These are phyloP conservation scores for Drosophila seclusa DNA, from an alignment of 2,888 invertebrate genomes.

Conservation along the genomic window DNA sequence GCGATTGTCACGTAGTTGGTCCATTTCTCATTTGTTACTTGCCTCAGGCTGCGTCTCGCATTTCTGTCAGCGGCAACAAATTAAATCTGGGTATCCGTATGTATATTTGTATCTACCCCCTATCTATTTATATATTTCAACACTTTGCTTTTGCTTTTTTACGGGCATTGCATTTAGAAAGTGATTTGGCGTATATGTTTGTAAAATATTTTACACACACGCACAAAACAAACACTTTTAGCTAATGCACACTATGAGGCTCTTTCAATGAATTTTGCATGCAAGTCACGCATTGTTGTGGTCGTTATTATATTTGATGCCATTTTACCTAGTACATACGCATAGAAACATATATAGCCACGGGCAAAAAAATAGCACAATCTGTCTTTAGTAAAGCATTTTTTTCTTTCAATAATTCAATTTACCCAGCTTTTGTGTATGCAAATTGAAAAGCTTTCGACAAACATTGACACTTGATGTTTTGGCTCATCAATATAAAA, in stretches of 20 bases:
- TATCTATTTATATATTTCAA: conserved; percentile 61
- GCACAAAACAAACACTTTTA: conserved; percentile 25
- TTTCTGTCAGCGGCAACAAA: conserved; percentile 62
- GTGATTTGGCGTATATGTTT: conserved; percentile 60
- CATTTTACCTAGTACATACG: conserved; percentile 46
- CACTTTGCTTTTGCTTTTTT: conserved; percentile 49
- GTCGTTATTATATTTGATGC: conserved; percentile 69
- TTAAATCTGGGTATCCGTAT: conserved; percentile 42
- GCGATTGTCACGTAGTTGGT: conserved; percentile 57
- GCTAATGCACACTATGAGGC: conserved; percentile 57
- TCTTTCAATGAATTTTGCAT: conserved; percentile 46
- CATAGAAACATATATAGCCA: neutral
- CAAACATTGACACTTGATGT: neutral
- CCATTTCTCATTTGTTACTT: conserved; percentile 54
- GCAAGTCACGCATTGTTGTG: conserved; percentile 68
- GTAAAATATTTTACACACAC: conserved; percentile 40
- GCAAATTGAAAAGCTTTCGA: neutral
- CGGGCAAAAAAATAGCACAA: neutral
- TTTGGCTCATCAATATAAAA: neutral
- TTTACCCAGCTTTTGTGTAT: neutral
- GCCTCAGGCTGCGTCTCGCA: conserved; percentile 37
- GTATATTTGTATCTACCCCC: conserved; percentile 1
- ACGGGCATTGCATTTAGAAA: conserved; percentile 69
- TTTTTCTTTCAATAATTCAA: neutral
- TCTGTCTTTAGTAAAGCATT: neutral